Percentiles rank a stretch among this genome's conserved stretches.
Evolutionary conservation across 2,113 vertebrate species (phyloP).

Genomic region (Charadrius vociferus): DNA sequence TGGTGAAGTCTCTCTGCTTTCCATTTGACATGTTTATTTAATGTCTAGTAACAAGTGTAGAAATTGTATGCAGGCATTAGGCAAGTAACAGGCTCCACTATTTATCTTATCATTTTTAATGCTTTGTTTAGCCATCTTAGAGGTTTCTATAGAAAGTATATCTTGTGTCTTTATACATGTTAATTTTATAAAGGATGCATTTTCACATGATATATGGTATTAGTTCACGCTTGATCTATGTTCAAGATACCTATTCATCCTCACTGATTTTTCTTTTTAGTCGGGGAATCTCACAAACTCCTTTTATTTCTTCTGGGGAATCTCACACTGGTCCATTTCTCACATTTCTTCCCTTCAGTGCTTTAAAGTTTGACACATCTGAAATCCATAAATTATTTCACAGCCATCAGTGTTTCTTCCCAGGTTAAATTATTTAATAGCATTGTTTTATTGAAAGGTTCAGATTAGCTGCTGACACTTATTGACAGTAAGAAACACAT

Average conservation of each 20-base stretch:
- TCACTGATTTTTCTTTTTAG: background rate
- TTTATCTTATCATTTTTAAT: too few relatives aligned
- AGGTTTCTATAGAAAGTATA: background rate
- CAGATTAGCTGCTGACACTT: constrained; percentile 74
- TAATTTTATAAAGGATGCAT: background rate
- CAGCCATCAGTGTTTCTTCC: constrained; percentile 59
- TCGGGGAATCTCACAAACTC: background rate
- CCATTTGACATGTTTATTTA: too few relatives aligned
- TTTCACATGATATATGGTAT: background rate
- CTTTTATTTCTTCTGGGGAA: background rate
- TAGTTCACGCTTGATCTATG: background rate
- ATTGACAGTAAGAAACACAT: constrained; percentile 71
- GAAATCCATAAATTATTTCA: constrained; percentile 77
- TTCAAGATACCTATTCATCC: background rate
- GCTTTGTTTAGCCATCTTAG: too few relatives aligned
- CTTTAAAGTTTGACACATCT: constrained; percentile 72
- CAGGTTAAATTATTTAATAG: constrained; percentile 77
- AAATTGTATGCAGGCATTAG: too few relatives aligned
- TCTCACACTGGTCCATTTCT: background rate
- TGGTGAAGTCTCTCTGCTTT: too few relatives aligned
- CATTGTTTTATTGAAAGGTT: constrained; percentile 76
- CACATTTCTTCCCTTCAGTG: constrained; percentile 13
- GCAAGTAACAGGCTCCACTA: too few relatives aligned
- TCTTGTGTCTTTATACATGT: background rate
- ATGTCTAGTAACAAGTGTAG: too few relatives aligned